Percentiles rank a stretch among this genome's conserved stretches.
Conservation (phyloP, 2,797 vertebrate species). For the Tokudaia tokunoshimensis region DNA sequence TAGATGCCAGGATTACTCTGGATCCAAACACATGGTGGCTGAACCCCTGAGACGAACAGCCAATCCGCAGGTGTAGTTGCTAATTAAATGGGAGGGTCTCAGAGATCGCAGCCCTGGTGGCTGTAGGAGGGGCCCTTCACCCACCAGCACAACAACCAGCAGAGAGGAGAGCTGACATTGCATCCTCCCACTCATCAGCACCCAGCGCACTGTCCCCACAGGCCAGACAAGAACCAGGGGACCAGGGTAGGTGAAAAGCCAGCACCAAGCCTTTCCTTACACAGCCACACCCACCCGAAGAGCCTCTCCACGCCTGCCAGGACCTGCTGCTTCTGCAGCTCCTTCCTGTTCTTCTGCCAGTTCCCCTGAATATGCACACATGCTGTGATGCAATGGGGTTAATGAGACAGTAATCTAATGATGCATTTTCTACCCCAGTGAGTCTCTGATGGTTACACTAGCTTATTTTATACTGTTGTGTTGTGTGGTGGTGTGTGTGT, state of each 20-base stretch:
- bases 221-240: not conserved
- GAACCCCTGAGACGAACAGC: not conserved
- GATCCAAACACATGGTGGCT: not conserved
- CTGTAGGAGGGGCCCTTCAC: not conserved
- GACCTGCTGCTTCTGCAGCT: slow-evolving; percentile 26
- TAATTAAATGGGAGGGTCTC: slow-evolving; percentile 8
- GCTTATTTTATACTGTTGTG: not conserved
- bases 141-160: not conserved
- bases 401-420: not conserved
- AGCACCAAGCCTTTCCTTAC: not conserved
- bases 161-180: not conserved
- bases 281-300: slow-evolving; percentile 5
- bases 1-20: not conserved
- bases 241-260: not conserved
- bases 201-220: not conserved
- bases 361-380: slow-evolving; percentile 37
- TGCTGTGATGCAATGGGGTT: not conserved
- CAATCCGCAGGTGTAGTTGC: not conserved
- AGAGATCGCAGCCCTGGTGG: not conserved
- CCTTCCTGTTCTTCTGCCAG: slow-evolving; percentile 40
- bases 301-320: not conserved
- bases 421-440: not conserved
- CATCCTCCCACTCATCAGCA: not conserved
- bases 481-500: not conserved
- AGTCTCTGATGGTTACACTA: not conserved